A percentile compares a stretch with the other conserved stretches of the same genome.
These are phyloP conservation scores for Heterodera carotae DNA, from an alignment of 1,140 invertebrate species.

Conservation along the genomic window DNA sequence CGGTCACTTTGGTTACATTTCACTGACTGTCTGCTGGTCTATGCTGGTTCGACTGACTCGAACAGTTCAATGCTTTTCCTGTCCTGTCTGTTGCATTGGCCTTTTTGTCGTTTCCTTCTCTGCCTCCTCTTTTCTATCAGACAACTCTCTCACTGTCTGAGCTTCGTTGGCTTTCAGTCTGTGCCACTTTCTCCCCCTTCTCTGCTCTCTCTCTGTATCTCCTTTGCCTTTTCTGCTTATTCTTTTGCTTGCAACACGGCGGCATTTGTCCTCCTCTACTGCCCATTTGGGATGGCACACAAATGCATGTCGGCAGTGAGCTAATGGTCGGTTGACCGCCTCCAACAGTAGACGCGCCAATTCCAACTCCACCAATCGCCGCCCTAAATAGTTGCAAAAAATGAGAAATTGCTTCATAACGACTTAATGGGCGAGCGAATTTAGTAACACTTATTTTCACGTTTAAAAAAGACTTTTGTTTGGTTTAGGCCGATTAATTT, in stretches of 20 bases:
- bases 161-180: not conserved
- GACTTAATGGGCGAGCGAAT: too few species aligned
- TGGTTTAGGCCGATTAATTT: too few species aligned
- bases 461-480: too few species aligned
- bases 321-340: not conserved
- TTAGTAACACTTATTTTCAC: too few species aligned
- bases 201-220: not conserved
- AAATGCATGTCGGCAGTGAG: not conserved
- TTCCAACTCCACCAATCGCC: not conserved
- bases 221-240: not conserved
- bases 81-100: not conserved
- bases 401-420: not conserved
- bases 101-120: not conserved
- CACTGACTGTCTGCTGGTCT: too few species aligned
- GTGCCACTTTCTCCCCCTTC: not conserved
- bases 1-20: too few species aligned
- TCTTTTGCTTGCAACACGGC: not conserved
- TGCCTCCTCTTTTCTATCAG: not conserved
- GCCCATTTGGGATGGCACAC: not conserved
- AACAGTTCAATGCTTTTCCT: too few species aligned
- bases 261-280: conserved; percentile 10
- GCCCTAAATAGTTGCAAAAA: conserved; percentile 4
- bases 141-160: not conserved
- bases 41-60: too few species aligned
- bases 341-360: not conserved